Evolutionary conservation across 1,140 invertebrate species (phyloP), one percentile per base, ranked within the genome.

Genomic region (Babylonia areolata): DNA sequence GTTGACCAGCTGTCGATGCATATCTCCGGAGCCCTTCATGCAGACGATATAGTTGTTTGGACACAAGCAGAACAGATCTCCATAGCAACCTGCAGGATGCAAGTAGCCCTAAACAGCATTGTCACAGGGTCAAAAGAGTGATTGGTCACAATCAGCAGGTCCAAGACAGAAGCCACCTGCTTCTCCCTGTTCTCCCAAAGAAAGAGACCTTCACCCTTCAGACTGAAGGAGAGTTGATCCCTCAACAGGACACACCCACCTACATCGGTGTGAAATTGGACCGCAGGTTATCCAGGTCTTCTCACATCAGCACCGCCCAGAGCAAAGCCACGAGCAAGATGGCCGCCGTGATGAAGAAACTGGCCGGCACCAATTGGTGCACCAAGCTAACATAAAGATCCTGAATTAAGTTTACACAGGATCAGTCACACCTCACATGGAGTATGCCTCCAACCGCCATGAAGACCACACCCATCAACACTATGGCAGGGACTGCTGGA

Each of bases 261-360:
- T 69, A 11, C 23, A 6, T 23, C 23, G 6, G 58, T 3, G 58
- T 69, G 58, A 69, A 6, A 69, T 23, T 69, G 6, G 33, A 77
- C 31, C 3, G 73, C 5, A 35, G 35, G 9, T 33, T 15, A 5
- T 35, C 73, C 3, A 6, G 33, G 73, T n/a, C 31, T 17, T 17
- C 73, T 9, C 73, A 87, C 46, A 79, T 64, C 37, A n/a, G 12
- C 40, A 5, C 33, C 11, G 28, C 42, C 20, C 40, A 84, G 69
- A 40, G 23, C 54, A 84, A 42, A 23, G 6, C 86, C 78, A n/a
- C 11, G 1, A 20, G 51, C 15, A 42, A 64, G 33, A 46, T 40
- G 31, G 69, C 78, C 15, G 42, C 42, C 64, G 3, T 77, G 33
- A 54, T 86, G 77, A 86, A 81, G 75, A 81, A 86, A 35, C 54